Base-by-base conservation (phyloP, 2,888 invertebrate species). In the Amphipoea lucens region DNA sequence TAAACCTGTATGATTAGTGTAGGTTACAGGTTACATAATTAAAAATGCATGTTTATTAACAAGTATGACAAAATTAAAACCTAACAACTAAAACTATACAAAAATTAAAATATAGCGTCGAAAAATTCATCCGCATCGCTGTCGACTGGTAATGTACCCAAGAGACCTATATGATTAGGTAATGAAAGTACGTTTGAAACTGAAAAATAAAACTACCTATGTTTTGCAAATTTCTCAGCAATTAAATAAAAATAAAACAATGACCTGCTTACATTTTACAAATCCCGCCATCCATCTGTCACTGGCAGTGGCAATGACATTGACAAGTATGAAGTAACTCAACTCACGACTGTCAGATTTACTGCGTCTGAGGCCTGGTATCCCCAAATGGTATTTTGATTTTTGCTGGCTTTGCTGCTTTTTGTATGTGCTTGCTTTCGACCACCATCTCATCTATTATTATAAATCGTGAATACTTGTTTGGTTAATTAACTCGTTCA, bases 261-360 rank as follows among this genome's bases (percentile, higher is more conserved):
- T 36, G 51, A 42, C 29, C 40, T 23, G 12, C 48, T 48, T 40
- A 63, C 3, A 63, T 42, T 76, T 54, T 42, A 79, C 7, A 76
- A 76, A 63, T 42, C 51, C 76, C 76, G 76, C 76, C 79, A 78
- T 20, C 3, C 20, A 36, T 51, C 36, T n/a, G 29, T 5, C 29
- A 63, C 1, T 29, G 14, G 12, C 62, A 29, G 29, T 14, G 14
- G 14, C 29, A 29, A 29, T 9, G 5, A 2, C 14, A 20, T 14
- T 60, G 36, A 60, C 76, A 36, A n/a, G n/a, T n/a, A n/a, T n/a
- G n/a, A n/a, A n/a, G n/a, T n/a, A n/a, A 11, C 7, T 70, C n/a
- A 72, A 40, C 9, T 23, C 9, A 5, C 29, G 4, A n/a, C 20
- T 51, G 40, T 48, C 48, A 40, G 4, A 17, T 4, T 69, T 23